Evolutionary conservation across 2,888 invertebrate genomes (phyloP).

Genomic region (Drosophila longiperda): DNA sequence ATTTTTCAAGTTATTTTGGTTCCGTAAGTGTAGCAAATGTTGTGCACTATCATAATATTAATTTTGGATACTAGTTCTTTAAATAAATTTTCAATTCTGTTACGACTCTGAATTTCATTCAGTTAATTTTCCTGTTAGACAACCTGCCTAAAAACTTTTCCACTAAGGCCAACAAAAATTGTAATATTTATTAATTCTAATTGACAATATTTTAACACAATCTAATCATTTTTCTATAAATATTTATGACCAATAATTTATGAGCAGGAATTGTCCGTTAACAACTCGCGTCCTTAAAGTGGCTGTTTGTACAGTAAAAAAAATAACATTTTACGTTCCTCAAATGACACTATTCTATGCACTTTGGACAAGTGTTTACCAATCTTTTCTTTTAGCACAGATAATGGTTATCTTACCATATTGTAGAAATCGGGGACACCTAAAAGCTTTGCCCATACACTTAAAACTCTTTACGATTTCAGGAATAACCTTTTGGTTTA

Average conservation of each 20-base stretch:
- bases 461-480: conserved; percentile 37
- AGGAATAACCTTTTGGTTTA: conserved; percentile 5
- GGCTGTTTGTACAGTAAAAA: too few relatives aligned
- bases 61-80: too few relatives aligned
- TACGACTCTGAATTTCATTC: background rate
- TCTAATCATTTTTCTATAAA: background rate
- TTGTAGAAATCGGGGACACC: conserved; percentile 22
- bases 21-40: too few relatives aligned
- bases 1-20: background rate
- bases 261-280: background rate
- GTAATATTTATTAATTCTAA: background rate
- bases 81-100: background rate
- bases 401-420: background rate
- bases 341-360: background rate
- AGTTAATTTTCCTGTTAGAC: background rate
- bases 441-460: conserved; percentile 43
- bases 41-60: too few relatives aligned
- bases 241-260: background rate
- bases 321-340: conserved; percentile 11
- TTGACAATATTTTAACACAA: background rate
- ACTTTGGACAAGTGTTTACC: background rate
- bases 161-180: background rate
- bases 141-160: background rate
- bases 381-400: conserved; percentile 35
- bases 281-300: background rate